Conservation (phyloP, 2,797 vertebrate genomes). For the Sebastes umbrosus region DNA sequence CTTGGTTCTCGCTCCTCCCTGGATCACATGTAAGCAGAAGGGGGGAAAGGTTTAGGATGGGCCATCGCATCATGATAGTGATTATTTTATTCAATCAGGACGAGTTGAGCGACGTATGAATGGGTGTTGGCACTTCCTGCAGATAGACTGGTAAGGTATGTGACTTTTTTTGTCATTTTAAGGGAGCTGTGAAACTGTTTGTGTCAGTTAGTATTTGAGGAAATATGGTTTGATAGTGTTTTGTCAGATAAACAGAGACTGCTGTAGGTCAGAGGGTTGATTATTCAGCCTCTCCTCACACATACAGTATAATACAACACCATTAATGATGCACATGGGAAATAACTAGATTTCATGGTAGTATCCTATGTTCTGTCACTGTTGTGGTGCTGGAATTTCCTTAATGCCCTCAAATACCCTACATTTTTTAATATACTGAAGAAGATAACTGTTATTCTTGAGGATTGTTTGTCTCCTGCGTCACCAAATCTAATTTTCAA, state of each 20-base stretch:
- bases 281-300: neutral
- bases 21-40: slow-evolving; percentile 63
- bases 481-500: slow-evolving; percentile 30
- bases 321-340: slow-evolving; percentile 8
- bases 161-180: neutral
- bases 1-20: slow-evolving; percentile 63
- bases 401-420: neutral
- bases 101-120: slow-evolving; percentile 36
- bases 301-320: slow-evolving; percentile 10
- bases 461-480: neutral
- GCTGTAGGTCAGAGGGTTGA: neutral
- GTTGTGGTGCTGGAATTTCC: slow-evolving; percentile 1
- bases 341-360: slow-evolving; percentile 2
- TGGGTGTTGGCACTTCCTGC: slow-evolving; percentile 43
- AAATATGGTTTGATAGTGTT: neutral
- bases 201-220: neutral
- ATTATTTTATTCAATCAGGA: slow-evolving; percentile 34
- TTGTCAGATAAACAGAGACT: neutral
- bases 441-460: neutral
- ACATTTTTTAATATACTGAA: neutral
- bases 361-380: neutral
- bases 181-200: neutral
- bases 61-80: slow-evolving; percentile 29
- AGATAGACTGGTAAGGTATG: slow-evolving; percentile 55
- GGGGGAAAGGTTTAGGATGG: slow-evolving; percentile 40